Conservation (phyloP, 2,888 invertebrate genomes). For the Nomada ruficornis region DNA sequence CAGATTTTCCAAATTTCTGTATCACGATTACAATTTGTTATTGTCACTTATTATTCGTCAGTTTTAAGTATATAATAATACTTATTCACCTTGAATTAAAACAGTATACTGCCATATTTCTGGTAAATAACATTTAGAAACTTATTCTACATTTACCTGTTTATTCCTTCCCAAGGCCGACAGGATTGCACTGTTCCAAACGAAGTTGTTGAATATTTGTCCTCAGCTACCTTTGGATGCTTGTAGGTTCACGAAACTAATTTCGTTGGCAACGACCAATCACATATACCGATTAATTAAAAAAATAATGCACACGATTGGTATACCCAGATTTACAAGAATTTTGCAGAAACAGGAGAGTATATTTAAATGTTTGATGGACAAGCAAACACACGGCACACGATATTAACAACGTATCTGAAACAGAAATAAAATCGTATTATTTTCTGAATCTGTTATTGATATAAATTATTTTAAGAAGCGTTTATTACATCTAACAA, state of each 20-base stretch:
- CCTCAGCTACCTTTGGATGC: neutral
- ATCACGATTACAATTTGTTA: too few relatives aligned
- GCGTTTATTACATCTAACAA: too few relatives aligned
- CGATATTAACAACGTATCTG: conserved; percentile 28
- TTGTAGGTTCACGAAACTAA: neutral
- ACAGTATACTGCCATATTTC: too few relatives aligned
- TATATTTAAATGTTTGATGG: neutral
- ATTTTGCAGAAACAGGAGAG: conserved; percentile 25
- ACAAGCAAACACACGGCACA: conserved; percentile 13
- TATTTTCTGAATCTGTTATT: too few relatives aligned
- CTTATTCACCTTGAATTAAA: too few relatives aligned
- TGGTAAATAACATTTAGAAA: too few relatives aligned
- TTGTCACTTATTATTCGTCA: too few relatives aligned
- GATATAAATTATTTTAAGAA: neutral
- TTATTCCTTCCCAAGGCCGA: neutral
- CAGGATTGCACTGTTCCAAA: neutral
- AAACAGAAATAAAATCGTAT: conserved; percentile 20
- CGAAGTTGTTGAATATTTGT: neutral
- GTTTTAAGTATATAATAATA: too few relatives aligned
- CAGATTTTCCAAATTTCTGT: too few relatives aligned
- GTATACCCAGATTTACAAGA: neutral
- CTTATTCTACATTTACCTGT: conserved; percentile 23
- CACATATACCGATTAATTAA: neutral
- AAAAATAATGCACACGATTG: neutral
- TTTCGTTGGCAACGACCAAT: conserved; percentile 2